Evolutionary conservation across 1,140 invertebrate genomes (phyloP), one percentile per base, ranked within the genome.

Genomic region (Drosophila rufa): DNA sequence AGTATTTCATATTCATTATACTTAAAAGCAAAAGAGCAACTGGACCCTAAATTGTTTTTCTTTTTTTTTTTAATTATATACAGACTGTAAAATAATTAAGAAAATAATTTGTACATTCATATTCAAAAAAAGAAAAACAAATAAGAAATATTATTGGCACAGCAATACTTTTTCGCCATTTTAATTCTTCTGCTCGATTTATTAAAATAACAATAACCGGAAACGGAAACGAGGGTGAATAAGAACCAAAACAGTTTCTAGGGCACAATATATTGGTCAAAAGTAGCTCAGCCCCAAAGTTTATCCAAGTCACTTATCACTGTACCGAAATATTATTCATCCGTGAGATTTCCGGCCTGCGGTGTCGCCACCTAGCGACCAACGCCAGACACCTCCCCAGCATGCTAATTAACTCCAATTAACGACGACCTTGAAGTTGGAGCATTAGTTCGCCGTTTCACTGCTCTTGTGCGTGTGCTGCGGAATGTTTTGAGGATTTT

Each of bases 361-460:
- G 51, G 42, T 61, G 56, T 22, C 64, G 76, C 67, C 79, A 77
- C 66, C 76, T 86, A 48, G 43, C 67, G 76, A 33, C 47, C 42
- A 50, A 43, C 47, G 27, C 3, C 48, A 27, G 48, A 40, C 55
- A 42, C 56, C 40, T 14, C 17, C 38, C 15, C 58, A 40, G 61
- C 56, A 78, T 75, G 55, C 55, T 84, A 84, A 84, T 89, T 84
- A 84, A 67, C 66, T 66, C 65, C 66, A 50, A 83, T 60, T 73
- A 80, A 47, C 50, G 65, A 64, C 47, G 83, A 87, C 82, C 82
- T 86, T 87, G 82, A 86, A 66, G 61, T 45, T 15, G 55, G 17
- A 71, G 75, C 43, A 38, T 56, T 19, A 58, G 38, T 66, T 66
- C 9, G 43, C 42, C 22, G 9, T 17, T 59, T 14, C 43, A 36